Evolutionary conservation across 2,888 invertebrate species (phyloP).

Genomic region (Calameuta pallipes): DNA sequence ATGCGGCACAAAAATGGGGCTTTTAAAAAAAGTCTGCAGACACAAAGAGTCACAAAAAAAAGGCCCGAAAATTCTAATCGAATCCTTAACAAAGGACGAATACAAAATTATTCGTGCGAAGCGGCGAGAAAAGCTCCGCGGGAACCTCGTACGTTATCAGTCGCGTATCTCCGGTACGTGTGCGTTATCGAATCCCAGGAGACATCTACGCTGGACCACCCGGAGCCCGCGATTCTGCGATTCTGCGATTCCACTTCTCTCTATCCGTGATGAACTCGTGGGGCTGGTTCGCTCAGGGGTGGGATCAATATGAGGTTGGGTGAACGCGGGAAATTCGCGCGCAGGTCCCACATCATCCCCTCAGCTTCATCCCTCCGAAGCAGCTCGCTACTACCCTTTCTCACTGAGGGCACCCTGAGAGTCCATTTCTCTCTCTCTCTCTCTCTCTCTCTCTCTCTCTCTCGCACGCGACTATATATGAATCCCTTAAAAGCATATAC

Average conservation of each 20-base stretch:
- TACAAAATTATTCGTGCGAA: no score
- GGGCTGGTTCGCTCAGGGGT: conserved; percentile 47
- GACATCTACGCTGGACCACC: conserved; percentile 41
- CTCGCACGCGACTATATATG: neutral
- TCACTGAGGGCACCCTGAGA: neutral
- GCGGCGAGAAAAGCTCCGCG: no score
- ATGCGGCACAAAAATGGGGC: no score
- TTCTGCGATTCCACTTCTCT: conserved; percentile 37
- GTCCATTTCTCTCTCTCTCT: conserved; percentile 7
- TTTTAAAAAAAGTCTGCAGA: no score
- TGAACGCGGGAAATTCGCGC: conserved; percentile 66
- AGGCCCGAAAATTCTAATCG: no score
- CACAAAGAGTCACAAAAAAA: no score
- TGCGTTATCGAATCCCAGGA: no score
- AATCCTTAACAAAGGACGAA: no score
- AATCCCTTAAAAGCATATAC: neutral
- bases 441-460: no score
- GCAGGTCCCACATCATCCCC: conserved; percentile 59
- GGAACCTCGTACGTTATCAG: no score
- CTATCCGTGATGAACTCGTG: conserved; percentile 17
- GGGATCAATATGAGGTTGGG: conserved; percentile 66
- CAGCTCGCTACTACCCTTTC: conserved; percentile 25
- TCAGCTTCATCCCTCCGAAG: conserved; percentile 16
- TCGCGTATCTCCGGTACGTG: no score
- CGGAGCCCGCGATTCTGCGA: conserved; percentile 53